phyloP scores from a whole-genome alignment of 2,888 invertebrate species.

The Drosophila colorata region DNA sequence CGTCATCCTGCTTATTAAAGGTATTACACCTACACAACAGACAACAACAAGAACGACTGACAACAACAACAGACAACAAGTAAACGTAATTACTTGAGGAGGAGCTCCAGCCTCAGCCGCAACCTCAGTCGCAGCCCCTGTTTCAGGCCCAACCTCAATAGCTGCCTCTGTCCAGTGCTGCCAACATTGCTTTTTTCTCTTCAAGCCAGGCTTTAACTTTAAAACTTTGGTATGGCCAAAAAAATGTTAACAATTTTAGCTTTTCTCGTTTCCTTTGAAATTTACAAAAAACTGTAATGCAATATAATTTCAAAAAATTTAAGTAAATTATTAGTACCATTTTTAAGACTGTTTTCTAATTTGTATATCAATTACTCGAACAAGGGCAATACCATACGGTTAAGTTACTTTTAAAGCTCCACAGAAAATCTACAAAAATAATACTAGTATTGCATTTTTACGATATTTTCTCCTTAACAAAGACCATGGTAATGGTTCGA shows the following conservation, averaged over 20 bases:
- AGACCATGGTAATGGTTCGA: too few relatives aligned
- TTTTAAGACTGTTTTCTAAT: too few relatives aligned
- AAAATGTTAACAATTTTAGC: not conserved
- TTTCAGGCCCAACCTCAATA: not conserved
- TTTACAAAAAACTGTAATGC: too few relatives aligned
- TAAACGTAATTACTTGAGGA: conserved; percentile 72
- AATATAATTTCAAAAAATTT: too few relatives aligned
- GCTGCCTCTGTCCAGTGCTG: not conserved
- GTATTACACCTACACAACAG: conserved; percentile 73
- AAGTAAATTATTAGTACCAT: too few relatives aligned
- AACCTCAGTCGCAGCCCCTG: not conserved
- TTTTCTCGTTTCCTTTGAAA: not conserved
- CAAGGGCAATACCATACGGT: too few relatives aligned
- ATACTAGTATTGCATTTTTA: too few relatives aligned
- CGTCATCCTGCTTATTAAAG: conserved; percentile 79
- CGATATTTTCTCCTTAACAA: too few relatives aligned
- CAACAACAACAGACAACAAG: conserved; percentile 61
- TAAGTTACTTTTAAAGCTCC: too few relatives aligned
- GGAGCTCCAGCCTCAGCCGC: conserved; percentile 30
- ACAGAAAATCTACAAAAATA: too few relatives aligned
- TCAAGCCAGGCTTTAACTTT: not conserved
- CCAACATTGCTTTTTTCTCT: not conserved
- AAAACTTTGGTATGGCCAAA: not conserved
- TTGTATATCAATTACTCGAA: too few relatives aligned
- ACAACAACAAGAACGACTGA: conserved; percentile 29